Base-by-base conservation (phyloP, 2,888 invertebrate genomes). In the Habrosyne pyritoides region DNA sequence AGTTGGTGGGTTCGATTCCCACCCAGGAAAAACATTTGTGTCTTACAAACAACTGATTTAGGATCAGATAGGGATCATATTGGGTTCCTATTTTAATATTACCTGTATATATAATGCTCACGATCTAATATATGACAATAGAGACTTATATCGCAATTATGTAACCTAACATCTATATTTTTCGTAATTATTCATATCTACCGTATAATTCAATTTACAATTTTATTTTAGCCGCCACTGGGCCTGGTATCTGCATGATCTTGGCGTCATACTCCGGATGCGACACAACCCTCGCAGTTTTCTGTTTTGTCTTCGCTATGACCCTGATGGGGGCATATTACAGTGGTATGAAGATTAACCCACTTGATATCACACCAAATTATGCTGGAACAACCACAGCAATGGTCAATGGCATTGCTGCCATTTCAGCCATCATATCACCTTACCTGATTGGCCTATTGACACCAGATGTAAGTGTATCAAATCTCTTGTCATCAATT, bases 271-370 rank as follows among this genome's bases (percentile, higher is more conserved):
- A 95, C 79, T 94, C 94, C 0, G 95, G 94, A 18, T 95, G 95
- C 63, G 87, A 95, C 62, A 83, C 91, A 0, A 85, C 90, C 8
- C 73, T 91, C 6, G 78, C 93, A 10, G 93, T 95, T 0, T 89
- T 94, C 54, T 93, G 95, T 83, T 94, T 95, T 70, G 92, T 95
- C 12, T 75, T 94, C n/a, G 94, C 93, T 46, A 93, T 95, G 94
- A 94, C 94, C 0, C 93, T 95, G 21, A 95, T 95, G 95, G 96
- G 95, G 0, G 94, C 95, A 1, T 96, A 94, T 77, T 95, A 95
- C 84, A 94, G 95, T 58, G 94, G 94, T 24, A 94, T 95, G 93
- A 94, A 95, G 80, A 94, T 95, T 49, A 95, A 95, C 69, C 93
- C 94, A 0, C 80, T 95, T 33, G 95, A 95, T 67, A 89, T 95